Evolutionary conservation across 2,113 vertebrate species (phyloP).

Genomic region (Chaetorhynchus papuensis): DNA sequence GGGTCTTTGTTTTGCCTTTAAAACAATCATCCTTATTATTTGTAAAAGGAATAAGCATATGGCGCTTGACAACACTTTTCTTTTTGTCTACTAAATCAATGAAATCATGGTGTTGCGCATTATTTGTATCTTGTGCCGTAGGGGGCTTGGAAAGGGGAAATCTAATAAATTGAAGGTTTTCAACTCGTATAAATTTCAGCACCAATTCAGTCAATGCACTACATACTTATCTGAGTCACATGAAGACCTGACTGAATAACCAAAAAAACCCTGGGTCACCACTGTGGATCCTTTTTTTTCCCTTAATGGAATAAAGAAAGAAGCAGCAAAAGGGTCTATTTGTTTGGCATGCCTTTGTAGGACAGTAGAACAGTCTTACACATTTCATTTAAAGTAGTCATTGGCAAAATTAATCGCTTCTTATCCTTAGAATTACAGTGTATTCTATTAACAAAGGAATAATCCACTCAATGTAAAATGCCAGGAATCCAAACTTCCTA

Average conservation of each 20-base stretch:
- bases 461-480: background rate
- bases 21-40: background rate
- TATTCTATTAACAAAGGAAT: background rate
- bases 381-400: background rate
- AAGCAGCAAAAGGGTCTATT: background rate
- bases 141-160: rapidly evolving
- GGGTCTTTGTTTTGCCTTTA: background rate
- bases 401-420: background rate
- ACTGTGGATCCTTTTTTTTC: background rate
- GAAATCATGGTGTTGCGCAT: background rate
- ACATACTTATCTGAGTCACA: background rate
- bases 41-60: background rate
- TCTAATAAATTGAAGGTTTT: background rate
- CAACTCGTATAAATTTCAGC: background rate
- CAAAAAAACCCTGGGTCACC: background rate
- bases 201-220: background rate
- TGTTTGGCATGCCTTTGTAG: background rate
- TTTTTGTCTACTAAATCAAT: background rate
- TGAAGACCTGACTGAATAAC: background rate
- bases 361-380: background rate
- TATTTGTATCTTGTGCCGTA: background rate
- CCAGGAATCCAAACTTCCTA: background rate
- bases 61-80: background rate
- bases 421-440: background rate
- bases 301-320: background rate